These are phyloP conservation scores for Aramus guarauna DNA, from an alignment of 2,113 vertebrate genomes.

Conservation along the genomic window DNA sequence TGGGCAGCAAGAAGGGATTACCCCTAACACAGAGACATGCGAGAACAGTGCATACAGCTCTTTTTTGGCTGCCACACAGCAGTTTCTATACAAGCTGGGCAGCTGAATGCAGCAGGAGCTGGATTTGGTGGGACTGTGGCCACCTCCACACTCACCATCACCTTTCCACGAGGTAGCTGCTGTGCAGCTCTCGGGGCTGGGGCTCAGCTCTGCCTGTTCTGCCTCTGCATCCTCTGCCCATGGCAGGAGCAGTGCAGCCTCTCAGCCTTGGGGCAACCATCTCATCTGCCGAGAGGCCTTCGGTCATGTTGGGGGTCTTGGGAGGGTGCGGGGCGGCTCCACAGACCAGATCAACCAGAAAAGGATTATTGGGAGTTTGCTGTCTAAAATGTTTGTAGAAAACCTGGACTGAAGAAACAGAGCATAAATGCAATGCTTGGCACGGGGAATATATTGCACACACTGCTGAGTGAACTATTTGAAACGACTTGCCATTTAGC, in stretches of 20 bases:
- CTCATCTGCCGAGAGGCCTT: background rate
- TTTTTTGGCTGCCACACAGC: background rate
- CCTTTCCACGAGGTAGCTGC: accelerated
- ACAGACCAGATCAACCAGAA: background rate
- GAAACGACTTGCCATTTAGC: background rate
- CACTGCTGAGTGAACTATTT: background rate
- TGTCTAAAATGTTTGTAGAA: background rate
- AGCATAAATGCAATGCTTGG: background rate
- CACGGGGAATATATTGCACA: background rate
- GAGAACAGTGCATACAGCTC: background rate
- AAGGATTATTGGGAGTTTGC: background rate
- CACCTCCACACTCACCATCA: background rate
- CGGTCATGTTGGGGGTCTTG: accelerated
- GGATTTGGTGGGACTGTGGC: background rate
- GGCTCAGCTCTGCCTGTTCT: background rate
- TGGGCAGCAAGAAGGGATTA: background rate
- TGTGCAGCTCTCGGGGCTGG: background rate
- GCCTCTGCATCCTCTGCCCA: background rate
- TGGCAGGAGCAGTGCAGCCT: accelerated
- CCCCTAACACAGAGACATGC: background rate
- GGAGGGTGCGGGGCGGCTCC: background rate
- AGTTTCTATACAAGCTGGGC: background rate
- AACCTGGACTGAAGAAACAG: background rate
- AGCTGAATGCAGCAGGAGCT: background rate
- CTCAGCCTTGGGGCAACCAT: background rate